Base-by-base conservation (phyloP, 1,140 invertebrate genomes). In the Parapsyche elsis region DNA sequence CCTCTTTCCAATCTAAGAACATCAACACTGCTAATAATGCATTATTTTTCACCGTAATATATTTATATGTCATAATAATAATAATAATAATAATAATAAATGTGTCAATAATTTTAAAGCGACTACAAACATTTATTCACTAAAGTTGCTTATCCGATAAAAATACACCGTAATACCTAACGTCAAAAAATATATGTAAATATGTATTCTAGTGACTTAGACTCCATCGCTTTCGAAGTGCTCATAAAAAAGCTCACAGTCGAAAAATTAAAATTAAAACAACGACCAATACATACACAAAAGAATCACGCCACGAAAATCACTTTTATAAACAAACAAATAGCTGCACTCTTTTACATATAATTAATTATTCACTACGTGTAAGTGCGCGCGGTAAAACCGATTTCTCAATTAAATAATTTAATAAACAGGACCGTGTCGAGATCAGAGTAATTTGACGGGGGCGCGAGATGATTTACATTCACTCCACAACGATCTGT, bases 141-240 rank as follows among this genome's bases (percentile, higher is more conserved):
- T 79, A 71, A 74, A 26, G 9, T 38, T 16, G 16, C 21, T 57
- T 23, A 81, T 74, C 45, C 71, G 5, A 21, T 16, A 82, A 82
- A 81, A 81, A 74, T 44, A n/a, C 78, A 81, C 44, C 64, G 57
- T 61, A 67, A 30, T 74, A 45, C 45, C 38, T 77, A 76, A 82
- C 71, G 71, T 82, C 81, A 78, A 82, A 83, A 83, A 80, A 83
- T 83, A 83, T 83, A 83, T 71, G 5, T 9, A 24, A 26, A 70
- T 71, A 26, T 30, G 14, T 38, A 76, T n/a, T 80, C 81, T 83
- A 83, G 71, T 81, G 81, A 83, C 79, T 83, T 81, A 83, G 81
- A 81, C 81, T 78, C 77, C 53, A 45, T 81, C 71, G 71, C 71
- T 81, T 79, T 9, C 19, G 71, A 74, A 45, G 45, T 57, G 70